Percentiles rank a stretch among this genome's conserved stretches.
Evolutionary conservation across 2,888 invertebrate genomes (phyloP).

Genomic region (Exephanes ischioxanthus): DNA sequence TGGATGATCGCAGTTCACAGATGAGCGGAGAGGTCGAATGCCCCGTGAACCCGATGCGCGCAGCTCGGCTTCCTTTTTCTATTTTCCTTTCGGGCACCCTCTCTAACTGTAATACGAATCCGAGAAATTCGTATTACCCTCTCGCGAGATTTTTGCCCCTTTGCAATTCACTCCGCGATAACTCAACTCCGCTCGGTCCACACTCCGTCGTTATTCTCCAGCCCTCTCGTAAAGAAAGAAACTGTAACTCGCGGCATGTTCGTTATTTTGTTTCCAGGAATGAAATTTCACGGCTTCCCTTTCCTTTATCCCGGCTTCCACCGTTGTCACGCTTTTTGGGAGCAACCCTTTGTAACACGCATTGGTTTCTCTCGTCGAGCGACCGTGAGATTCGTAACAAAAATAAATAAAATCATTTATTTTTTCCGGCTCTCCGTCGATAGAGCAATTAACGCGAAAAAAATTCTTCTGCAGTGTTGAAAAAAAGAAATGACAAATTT

Average conservation of each 20-base stretch:
- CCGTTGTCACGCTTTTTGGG: constrained; percentile 57
- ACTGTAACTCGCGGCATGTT: constrained; percentile 36
- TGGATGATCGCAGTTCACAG: too few relatives aligned
- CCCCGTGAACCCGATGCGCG: background rate
- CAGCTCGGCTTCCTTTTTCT: background rate
- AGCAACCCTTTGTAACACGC: constrained; percentile 44
- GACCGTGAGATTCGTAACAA: constrained; percentile 43
- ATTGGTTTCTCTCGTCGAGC: constrained; percentile 38
- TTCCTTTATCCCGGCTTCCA: background rate
- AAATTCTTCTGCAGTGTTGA: background rate
- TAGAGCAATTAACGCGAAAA: constrained; percentile 26
- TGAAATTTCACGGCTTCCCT: constrained; percentile 62
- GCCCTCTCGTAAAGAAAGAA: constrained; percentile 33
- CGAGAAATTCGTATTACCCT: constrained; percentile 49
- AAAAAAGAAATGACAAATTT: background rate
- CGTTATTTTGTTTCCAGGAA: constrained; percentile 51
- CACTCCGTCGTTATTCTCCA: background rate
- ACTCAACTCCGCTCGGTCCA: constrained; percentile 44
- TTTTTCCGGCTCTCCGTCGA: background rate
- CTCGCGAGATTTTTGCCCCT: constrained; percentile 27
- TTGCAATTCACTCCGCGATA: constrained; percentile 44
- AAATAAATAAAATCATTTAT: background rate
- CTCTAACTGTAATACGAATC: constrained; percentile 14
- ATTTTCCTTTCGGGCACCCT: background rate
- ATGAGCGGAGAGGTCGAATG: background rate